Percentiles rank a stretch among this genome's conserved stretches.
phyloP scores from a whole-genome alignment of 2,888 invertebrate species.

The Oegoconia quadripuncta region DNA sequence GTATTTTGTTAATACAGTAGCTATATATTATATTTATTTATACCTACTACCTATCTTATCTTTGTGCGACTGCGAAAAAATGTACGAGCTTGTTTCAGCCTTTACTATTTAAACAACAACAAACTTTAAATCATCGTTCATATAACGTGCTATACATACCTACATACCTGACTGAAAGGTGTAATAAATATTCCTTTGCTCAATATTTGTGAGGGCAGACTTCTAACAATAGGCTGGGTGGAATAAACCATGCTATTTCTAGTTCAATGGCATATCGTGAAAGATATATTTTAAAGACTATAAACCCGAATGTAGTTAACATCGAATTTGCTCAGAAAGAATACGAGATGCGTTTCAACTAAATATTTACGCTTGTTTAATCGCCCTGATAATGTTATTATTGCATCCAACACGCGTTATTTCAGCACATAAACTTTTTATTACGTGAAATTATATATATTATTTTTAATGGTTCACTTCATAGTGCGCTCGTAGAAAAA shows the following conservation, averaged over 20 bases:
- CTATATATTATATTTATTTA: no score
- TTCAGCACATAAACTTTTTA: slow-evolving; percentile 35
- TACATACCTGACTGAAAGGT: no score
- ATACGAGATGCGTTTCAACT: slow-evolving; percentile 41
- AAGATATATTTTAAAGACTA: slow-evolving; percentile 43
- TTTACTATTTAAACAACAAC: no score
- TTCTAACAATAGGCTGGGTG: slow-evolving; percentile 39
- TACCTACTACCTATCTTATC: no score
- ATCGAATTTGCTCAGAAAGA: slow-evolving; percentile 42
- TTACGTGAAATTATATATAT: slow-evolving; percentile 26
- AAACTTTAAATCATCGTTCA: no score
- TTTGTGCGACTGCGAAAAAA: no score
- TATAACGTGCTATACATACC: no score
- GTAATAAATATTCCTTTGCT: not conserved
- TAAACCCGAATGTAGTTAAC: slow-evolving; percentile 50
- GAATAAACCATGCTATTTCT: slow-evolving; percentile 35
- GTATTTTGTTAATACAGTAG: no score
- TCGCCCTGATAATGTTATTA: slow-evolving; percentile 33
- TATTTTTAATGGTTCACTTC: not conserved
- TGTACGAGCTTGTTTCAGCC: no score
- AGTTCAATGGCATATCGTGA: slow-evolving; percentile 40
- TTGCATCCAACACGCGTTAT: slow-evolving; percentile 37
- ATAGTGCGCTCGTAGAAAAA: no score
- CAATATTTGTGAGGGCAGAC: not conserved
- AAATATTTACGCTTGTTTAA: slow-evolving; percentile 49